Base-by-base conservation (phyloP, 1,140 invertebrate genomes). In the Lepidurus couesii region DNA sequence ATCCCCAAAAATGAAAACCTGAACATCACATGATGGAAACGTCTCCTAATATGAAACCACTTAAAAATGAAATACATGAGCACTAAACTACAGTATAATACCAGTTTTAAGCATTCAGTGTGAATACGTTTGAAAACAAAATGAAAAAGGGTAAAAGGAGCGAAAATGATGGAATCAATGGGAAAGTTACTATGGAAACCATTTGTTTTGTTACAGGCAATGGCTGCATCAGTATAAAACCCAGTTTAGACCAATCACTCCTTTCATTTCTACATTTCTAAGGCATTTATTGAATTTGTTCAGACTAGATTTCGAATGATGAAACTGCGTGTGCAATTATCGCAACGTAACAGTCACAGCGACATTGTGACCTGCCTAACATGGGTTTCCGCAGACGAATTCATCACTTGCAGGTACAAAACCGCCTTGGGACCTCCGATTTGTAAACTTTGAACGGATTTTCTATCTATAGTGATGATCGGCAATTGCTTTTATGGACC, bases 331-430 rank as follows among this genome's bases (percentile, higher is more conserved):
- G 21, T 65, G 16, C 53, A 65, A 16, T 65, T 65, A 16, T 65
- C 53, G 16, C 16, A 65, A 65, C 0, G 0, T 21, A 16, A 65
- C 13, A 65, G 53, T 13, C 92, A 95, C 84, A 88, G 86, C 65
- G 91, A 91, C 83, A 86, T 92, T 21, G 91, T 95, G 7, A 92
- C 92, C 79, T 96, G 95, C 85, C 91, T 96, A 11, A 92, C 92
- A 80, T 98, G 96, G 96, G 94, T 91, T 84, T 93, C 90, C 81
- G 90, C 93, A 44, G 95, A 98, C 84, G 95, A 98, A 86, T 90
- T 96, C 74, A 94, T 93, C 86, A 96, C 95, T 45, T 92, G 91
- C 82, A 93, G 93, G 93, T 93, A 87, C 24, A 53, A 76, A 45
- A 77, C 24, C 44, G 75, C 7, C 26, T 13, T 65, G 21, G 7